Percentiles rank a stretch among this genome's conserved stretches.
Evolutionary conservation across 2,797 vertebrate genomes (phyloP).

Genomic region (Macropus fuliginosus): DNA sequence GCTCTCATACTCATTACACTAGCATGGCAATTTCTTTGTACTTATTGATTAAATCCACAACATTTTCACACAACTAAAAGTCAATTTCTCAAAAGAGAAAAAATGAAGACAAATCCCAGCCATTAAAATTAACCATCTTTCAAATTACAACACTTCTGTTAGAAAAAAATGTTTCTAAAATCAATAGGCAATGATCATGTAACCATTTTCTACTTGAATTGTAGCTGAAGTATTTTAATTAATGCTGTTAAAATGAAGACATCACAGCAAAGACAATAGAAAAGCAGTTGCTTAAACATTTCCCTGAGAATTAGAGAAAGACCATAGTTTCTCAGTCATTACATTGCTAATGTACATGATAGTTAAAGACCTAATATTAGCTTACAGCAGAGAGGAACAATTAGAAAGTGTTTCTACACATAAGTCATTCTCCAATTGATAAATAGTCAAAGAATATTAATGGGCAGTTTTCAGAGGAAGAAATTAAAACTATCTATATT

Average conservation of each 20-base stretch:
- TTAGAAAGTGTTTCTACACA: constrained; percentile 3
- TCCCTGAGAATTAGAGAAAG: constrained; percentile 22
- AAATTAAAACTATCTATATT: too few species aligned
- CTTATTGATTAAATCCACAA: constrained; percentile 38
- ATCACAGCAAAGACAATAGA: constrained; percentile 39
- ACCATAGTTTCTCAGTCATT: constrained; percentile 17
- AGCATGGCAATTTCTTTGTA: constrained; percentile 27
- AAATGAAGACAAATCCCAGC: constrained; percentile 45
- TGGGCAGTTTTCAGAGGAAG: too few species aligned
- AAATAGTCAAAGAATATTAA: too few species aligned
- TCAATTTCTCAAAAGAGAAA: constrained; percentile 38
- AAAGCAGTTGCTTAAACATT: constrained; percentile 37
- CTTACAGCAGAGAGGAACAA: constrained; percentile 11
- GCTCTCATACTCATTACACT: background rate
- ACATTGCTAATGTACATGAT: constrained; percentile 23
- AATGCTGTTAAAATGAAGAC: constrained; percentile 21
- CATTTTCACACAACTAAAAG: constrained; percentile 39
- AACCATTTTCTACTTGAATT: background rate
- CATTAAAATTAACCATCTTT: constrained; percentile 54
- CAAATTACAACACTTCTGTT: constrained; percentile 36
- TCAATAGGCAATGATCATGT: constrained; percentile 19
- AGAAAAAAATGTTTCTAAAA: constrained; percentile 26
- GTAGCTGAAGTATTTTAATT: constrained; percentile 31
- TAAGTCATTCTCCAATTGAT: too few species aligned
- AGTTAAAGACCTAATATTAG: background rate